Evolutionary conservation across 2,888 invertebrate species (phyloP), one percentile per base, ranked within the genome.

Genomic region (Lasius platythorax): DNA sequence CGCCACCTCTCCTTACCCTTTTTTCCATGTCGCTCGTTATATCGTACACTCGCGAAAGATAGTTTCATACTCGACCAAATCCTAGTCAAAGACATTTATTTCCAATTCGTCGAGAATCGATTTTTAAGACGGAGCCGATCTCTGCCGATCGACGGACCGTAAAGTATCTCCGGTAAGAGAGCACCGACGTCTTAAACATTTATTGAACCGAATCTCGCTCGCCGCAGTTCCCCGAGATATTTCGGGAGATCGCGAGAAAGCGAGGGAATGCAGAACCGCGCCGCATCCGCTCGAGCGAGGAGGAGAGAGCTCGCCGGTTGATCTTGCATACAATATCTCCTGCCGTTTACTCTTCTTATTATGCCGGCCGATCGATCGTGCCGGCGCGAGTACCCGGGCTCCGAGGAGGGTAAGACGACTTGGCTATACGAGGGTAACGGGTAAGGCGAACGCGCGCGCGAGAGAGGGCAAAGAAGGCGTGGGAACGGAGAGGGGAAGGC

Each of bases 291-390:
- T 83, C 81, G 81, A 88, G 78, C 85, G 83, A 85, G 81, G 53
- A 53, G n/a, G n/a, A 53, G n/a, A 18, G 85, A 18, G 86, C 66
- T 74, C 83, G 83, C 85, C 46, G 75, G 85, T 89, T 89, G 87
- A 88, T 89, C 89, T 88, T 90, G 90, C 89, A 88, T 90, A 85
- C 87, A 90, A 90, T 91, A 92, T 91, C 89, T 87, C 88, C 89
- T 90, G 88, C 88, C 90, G 91, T 91, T 92, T 91, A 87, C 92
- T 91, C 87, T 89, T 88, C 90, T 92, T 91, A 92, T 92, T 92
- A 92, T 91, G 84, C 87, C 86, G 85, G 70, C 85, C 89, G 89
- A 90, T 92, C 90, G 89, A 91, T 91, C 91, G 85, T 87, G 87
- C 89, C 86, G 85, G 85, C 87, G 87, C 85, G 87, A 87, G 85